Percentiles rank a stretch among this genome's conserved stretches.
Evolutionary conservation across 92 coral and sea anemone genomes (phyloP).

Genomic region (Umimayanthus chanpuru): DNA sequence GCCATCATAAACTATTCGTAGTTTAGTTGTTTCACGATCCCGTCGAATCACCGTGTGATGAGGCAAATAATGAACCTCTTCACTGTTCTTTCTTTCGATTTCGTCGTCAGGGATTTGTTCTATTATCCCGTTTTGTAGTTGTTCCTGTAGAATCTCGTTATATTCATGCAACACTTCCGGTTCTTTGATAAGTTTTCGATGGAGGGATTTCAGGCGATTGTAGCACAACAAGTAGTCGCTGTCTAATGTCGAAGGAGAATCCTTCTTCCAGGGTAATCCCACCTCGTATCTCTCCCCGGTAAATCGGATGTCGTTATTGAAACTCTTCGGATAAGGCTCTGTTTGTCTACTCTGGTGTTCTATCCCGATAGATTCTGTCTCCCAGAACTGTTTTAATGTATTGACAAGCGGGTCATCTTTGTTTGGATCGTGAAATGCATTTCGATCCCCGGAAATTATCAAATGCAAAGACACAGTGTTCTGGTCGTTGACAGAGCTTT

Average conservation of each 20-base stretch:
- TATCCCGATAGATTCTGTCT: constrained; percentile 59
- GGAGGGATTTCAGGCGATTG: constrained; percentile 52
- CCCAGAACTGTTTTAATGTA: constrained; percentile 19
- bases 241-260: constrained; percentile 24
- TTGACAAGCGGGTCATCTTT: constrained; percentile 52
- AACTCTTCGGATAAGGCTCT: not conserved
- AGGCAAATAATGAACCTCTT: constrained; percentile 43
- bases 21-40: constrained; percentile 57
- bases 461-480: constrained; percentile 33
- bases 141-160: constrained; percentile 54
- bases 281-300: constrained; percentile 70
- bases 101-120: constrained; percentile 44
- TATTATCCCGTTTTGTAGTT: constrained; percentile 46
- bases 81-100: not conserved
- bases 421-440: constrained; percentile 15
- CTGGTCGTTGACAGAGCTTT: constrained; percentile 16
- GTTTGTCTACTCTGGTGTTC: not conserved
- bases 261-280: constrained; percentile 64
- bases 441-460: constrained; percentile 41
- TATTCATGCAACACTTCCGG: constrained; percentile 61
- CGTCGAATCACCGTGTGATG: constrained; percentile 52
- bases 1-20: constrained; percentile 55
- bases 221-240: constrained; percentile 55
- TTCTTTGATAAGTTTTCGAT: constrained; percentile 44
- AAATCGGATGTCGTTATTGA: constrained; percentile 40